Base-by-base conservation (phyloP, 92 coral and sea anemone species). In the Epizoanthus fatuus region DNA sequence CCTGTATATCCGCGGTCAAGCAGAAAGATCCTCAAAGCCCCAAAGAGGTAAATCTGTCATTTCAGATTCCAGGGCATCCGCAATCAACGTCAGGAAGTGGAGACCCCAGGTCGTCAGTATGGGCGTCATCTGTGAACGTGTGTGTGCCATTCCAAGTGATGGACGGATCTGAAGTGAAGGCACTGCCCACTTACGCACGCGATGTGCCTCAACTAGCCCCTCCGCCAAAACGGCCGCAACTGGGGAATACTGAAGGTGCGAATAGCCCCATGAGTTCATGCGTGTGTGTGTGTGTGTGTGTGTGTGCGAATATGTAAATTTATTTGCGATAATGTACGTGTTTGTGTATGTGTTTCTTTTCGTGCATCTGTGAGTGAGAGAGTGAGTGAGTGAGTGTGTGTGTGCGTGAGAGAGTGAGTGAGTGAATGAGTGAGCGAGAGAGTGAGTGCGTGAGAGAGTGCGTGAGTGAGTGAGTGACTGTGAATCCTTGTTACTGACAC, bases 71-170 rank as follows among this genome's bases (percentile, higher is more conserved):
- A 39, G 90, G 84, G 7, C 84, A 88, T 11, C 91, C 87, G 47
- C 77, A 87, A 53, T 69, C 91, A 35, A 19, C 7, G 58, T 2
- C 92, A 12, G 81, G 73, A 29, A 49, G 66, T 7, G 17, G 74
- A 4, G 90, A 69, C 17, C 86, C 84, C 39, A 70, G 58, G 14
- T 85, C 91, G 9, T 73, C 89, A 45, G 76, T 87, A 1, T 94
- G 98, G 98, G 83, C 96, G 53, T 92, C 98, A 9, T 84, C 92
- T 75, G 98, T 94, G 7, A 92, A 95, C 29, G 88, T 94, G 17
- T 94, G 96, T 25, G 98, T 94, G 20, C 98, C 98, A 44, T 94
- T 94, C 56, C 98, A 94, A 72, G 94, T 94, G n/a, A 86, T 87
- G 57, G 92, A 85, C 16, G 78, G 87, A 29, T 74, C 83, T 45